A percentile compares a stretch with the other conserved stretches of the same genome.
Evolutionary conservation across 2,888 invertebrate species (phyloP).

Genomic region (Venustoraphidia nigricollis): DNA sequence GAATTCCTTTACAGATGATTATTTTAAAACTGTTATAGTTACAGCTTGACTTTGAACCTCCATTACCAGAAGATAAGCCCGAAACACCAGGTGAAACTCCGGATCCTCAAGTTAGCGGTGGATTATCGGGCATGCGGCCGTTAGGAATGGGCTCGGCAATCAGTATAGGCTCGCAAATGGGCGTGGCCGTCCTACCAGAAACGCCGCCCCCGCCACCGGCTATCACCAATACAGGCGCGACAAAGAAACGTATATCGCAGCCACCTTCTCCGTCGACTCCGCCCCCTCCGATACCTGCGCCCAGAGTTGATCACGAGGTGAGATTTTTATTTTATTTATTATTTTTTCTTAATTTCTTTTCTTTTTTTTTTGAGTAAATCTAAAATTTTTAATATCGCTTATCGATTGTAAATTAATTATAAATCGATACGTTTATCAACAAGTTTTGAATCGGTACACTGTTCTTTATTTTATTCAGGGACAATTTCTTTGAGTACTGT

Average conservation of each 20-base stretch:
- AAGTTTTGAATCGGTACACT: no score
- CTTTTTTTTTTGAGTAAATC: no score
- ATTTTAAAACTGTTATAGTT: constrained; percentile 13
- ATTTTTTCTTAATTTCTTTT: no score
- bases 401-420: no score
- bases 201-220: constrained; percentile 33
- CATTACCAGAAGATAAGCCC: constrained; percentile 37
- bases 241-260: constrained; percentile 31
- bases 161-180: constrained; percentile 13
- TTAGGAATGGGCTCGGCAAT: constrained; percentile 47
- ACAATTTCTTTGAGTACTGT: no score
- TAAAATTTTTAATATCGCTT: no score
- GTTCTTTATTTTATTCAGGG: no score
- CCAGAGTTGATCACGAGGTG: constrained; percentile 42
- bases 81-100: constrained; percentile 69
- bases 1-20: no score
- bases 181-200: constrained; percentile 34
- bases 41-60: constrained; percentile 34
- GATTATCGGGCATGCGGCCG: constrained; percentile 66
- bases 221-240: constrained; percentile 14
- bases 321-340: constrained; percentile 14
- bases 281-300: constrained; percentile 33
- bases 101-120: constrained; percentile 49
- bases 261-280: constrained; percentile 42
- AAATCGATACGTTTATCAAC: no score